phyloP scores from a whole-genome alignment of 2,797 vertebrate genomes.

The Garrulus glandarius region DNA sequence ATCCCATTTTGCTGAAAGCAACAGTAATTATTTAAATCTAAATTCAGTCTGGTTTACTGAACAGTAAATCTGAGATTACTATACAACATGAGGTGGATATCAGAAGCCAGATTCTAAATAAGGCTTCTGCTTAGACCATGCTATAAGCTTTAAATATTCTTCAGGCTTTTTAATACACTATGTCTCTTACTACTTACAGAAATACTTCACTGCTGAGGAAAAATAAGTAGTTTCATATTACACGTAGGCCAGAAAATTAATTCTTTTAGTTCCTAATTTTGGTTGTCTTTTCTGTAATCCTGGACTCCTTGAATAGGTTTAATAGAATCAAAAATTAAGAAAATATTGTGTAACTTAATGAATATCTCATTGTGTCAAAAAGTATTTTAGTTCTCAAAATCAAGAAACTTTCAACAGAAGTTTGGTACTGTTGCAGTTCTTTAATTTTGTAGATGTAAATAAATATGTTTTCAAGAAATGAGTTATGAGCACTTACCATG shows the following conservation, averaged over 20 bases:
- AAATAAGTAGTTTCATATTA: not conserved
- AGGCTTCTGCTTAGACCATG: not conserved
- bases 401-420: not conserved
- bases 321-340: not conserved
- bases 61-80: not conserved
- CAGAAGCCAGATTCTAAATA: not conserved
- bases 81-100: not conserved
- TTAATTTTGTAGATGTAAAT: not conserved
- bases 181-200: not conserved
- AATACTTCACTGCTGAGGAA: not conserved
- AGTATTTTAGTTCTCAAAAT: not conserved
- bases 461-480: not conserved
- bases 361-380: not conserved
- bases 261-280: not conserved
- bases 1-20: not conserved
- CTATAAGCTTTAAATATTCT: not conserved
- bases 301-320: not conserved
- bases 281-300: not conserved
- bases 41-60: not conserved
- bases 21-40: not conserved
- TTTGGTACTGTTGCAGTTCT: not conserved
- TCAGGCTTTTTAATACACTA: not conserved
- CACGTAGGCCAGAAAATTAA: not conserved
- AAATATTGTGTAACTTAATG: not conserved
- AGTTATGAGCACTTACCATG: not conserved